Evolutionary conservation across 2,113 vertebrate genomes (phyloP).

Genomic region (Myodes glareolus): DNA sequence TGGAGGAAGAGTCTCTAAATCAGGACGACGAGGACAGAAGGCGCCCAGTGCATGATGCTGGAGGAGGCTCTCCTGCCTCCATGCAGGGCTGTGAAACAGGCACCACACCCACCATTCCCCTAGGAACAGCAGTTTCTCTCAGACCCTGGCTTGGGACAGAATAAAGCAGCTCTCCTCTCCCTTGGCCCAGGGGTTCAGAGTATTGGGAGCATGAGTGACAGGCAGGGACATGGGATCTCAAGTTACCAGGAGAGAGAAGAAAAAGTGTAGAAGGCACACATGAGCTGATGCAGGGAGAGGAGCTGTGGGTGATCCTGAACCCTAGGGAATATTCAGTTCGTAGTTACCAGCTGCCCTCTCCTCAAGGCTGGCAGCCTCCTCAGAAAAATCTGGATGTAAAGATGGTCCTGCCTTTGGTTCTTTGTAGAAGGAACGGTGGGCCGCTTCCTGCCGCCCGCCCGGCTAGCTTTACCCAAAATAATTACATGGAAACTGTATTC

Average conservation of each 20-base stretch:
- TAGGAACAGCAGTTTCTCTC: not conserved
- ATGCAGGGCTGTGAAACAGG: not conserved
- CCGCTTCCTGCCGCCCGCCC: too few relatives aligned
- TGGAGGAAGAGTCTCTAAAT: not conserved
- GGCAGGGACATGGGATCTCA: not conserved
- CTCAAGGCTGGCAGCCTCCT: not conserved
- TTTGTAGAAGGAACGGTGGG: too few relatives aligned
- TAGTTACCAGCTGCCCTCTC: too few relatives aligned
- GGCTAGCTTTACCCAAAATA: too few relatives aligned
- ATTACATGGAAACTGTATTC: too few relatives aligned
- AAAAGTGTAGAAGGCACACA: too few relatives aligned
- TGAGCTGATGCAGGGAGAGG: not conserved
- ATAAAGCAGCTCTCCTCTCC: not conserved
- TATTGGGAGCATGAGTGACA: accelerated
- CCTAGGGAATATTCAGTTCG: not conserved
- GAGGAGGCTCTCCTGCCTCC: not conserved
- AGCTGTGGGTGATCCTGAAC: not conserved
- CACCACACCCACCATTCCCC: not conserved
- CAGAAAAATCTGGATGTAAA: accelerated
- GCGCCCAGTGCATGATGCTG: accelerated
- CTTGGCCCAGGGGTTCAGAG: not conserved
- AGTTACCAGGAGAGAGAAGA: not conserved
- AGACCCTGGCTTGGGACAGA: not conserved
- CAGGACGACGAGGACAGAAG: not conserved
- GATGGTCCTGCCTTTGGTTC: too few relatives aligned